These are phyloP conservation scores for Eretmocerus hayati DNA, from an alignment of 2,888 invertebrate species.

Conservation along the genomic window DNA sequence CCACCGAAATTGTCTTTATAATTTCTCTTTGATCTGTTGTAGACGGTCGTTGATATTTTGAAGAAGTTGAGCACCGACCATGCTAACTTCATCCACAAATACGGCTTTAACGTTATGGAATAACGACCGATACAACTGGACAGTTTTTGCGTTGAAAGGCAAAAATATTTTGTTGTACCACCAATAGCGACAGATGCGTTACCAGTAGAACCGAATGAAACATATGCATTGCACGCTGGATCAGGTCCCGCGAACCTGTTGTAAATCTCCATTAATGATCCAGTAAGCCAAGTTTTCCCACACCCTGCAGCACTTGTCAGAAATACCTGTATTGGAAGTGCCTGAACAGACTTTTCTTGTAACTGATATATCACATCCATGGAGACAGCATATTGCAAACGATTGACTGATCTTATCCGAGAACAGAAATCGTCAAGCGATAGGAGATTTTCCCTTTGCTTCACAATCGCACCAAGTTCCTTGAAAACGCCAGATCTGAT, in stretches of 20 bases:
- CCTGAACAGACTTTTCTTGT: too few relatives aligned
- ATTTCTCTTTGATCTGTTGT: too few relatives aligned
- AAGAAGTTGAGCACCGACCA: background rate
- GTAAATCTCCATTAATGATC: slow-evolving; percentile 43
- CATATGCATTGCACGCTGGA: slow-evolving; percentile 38
- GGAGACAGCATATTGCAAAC: slow-evolving; percentile 8
- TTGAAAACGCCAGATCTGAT: slow-evolving; percentile 28
- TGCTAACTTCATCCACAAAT: background rate
- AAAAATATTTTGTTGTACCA: too few relatives aligned
- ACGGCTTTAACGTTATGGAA: background rate
- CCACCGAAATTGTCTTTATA: too few relatives aligned
- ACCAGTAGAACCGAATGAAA: slow-evolving; percentile 33
- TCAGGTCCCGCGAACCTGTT: slow-evolving; percentile 35
- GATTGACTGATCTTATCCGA: slow-evolving; percentile 21
- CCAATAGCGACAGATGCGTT: slow-evolving; percentile 32
- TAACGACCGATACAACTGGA: too few relatives aligned
- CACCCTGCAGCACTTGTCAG: slow-evolving; percentile 32
- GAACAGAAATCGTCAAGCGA: slow-evolving; percentile 21
- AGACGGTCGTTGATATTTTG: too few relatives aligned
- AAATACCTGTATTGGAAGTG: slow-evolving; percentile 23
- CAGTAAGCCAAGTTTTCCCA: slow-evolving; percentile 38
- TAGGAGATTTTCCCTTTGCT: slow-evolving; percentile 29
- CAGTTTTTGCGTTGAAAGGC: too few relatives aligned
- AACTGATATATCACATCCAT: slow-evolving; percentile 18
- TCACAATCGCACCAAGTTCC: slow-evolving; percentile 28